phyloP scores from a whole-genome alignment of 2,888 invertebrate species.

The Cheilosia vernalis region DNA sequence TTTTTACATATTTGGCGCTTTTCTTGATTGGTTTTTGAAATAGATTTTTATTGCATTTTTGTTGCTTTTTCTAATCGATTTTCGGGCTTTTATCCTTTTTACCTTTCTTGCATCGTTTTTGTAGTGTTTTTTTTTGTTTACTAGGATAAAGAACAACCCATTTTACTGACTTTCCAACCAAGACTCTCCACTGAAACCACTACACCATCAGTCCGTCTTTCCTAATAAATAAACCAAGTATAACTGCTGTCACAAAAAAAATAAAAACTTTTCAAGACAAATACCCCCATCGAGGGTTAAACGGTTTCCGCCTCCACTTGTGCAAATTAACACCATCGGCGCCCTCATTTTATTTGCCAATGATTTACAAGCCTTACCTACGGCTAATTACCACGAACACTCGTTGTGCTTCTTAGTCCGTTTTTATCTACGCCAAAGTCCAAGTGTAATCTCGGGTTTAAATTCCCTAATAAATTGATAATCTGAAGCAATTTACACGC shows the following conservation, averaged over 20 bases:
- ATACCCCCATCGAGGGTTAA: neutral
- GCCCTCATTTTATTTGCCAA: constrained; percentile 43
- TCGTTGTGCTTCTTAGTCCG: constrained; percentile 21
- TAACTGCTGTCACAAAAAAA: neutral
- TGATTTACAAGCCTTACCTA: constrained; percentile 53
- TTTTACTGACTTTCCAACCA: too few species aligned
- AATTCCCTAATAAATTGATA: constrained; percentile 67
- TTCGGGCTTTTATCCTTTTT: too few species aligned
- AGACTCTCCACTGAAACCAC: too few species aligned
- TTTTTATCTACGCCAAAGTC: constrained; percentile 27
- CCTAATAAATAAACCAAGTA: too few species aligned
- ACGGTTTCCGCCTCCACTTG: constrained; percentile 54
- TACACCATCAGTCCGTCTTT: too few species aligned
- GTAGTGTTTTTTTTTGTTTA: too few species aligned
- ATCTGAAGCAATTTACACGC: constrained; percentile 65
- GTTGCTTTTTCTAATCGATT: too few species aligned
- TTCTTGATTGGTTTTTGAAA: too few species aligned
- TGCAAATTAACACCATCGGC: constrained; percentile 57
- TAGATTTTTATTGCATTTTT: too few species aligned
- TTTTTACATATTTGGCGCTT: too few species aligned
- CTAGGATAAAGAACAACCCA: too few species aligned
- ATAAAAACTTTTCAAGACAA: neutral
- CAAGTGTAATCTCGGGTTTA: constrained; percentile 43
- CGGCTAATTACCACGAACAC: constrained; percentile 62
- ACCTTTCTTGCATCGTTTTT: too few species aligned